Evolutionary conservation across 1,140 invertebrate genomes (phyloP), one percentile per base, ranked within the genome.

Genomic region (Mamestra configurata): DNA sequence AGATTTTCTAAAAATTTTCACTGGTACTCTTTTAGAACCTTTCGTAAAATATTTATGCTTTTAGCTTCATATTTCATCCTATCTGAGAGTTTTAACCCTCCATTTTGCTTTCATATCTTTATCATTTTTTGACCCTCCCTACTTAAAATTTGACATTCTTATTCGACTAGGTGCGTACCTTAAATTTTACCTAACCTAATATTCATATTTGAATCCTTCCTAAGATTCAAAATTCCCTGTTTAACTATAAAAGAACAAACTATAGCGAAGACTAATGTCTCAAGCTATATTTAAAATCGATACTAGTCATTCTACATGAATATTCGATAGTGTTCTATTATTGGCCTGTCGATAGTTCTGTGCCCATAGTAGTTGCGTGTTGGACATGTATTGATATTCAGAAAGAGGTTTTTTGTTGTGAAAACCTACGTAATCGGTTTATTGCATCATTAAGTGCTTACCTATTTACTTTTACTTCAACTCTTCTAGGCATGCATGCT

Each of bases 1-100:
- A 79, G 77, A 79, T 76, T 76, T 76, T 79, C 78, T 79, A 79
- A 59, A 75, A 76, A 64, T 15, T 7, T 20, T 76, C 55, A 64
- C 37, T 11, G 13, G 4, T 49, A 8, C 22, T 53, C 68, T 53
- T 71, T 71, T 71, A 71, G 49, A 51, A 35, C 15, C 1, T 76
- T 49, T 61, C 73, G 3, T 57, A 24, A 20, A 49, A 51, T 73
- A 64, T 64, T 22, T 18, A 46, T n/a, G 55, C 40, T 64, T 76
- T 20, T 64, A 49, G 73, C 73, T 51, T 64, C 37, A n/a, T 61
- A 40, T 76, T 76, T 76, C 24, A 49, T 64, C 40, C 24, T 75
- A 40, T 75, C 37, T 27, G 71, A 10, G 37, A 57, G 8, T 73
- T 37, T 72, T 66, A 40, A 66, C 35, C 61, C 4, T 11, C 43